phyloP scores from a whole-genome alignment of 2,888 invertebrate genomes.

The Tenthredo amoena region DNA sequence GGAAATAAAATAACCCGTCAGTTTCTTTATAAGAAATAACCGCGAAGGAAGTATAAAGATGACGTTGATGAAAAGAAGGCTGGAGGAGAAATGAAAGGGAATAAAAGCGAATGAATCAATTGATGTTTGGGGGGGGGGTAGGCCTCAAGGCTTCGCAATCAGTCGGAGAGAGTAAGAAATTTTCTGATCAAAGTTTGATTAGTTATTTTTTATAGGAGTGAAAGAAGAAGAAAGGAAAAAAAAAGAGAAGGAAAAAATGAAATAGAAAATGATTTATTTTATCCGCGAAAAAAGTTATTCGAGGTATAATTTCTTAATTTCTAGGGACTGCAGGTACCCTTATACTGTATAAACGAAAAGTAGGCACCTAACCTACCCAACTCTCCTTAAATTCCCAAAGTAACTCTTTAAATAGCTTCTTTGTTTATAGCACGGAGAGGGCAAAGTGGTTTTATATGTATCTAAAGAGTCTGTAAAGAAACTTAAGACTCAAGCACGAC shows the following conservation, averaged over 20 bases:
- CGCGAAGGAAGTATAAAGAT: background rate
- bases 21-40: background rate
- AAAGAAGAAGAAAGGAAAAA: background rate
- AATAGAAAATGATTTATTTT: background rate
- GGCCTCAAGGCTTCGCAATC: background rate
- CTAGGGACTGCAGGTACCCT: background rate
- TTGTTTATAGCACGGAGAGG: conserved; percentile 48
- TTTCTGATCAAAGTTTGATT: conserved; percentile 22
- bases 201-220: background rate
- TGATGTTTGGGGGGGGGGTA: background rate
- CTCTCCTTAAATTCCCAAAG: conserved; percentile 45
- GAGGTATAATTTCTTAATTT: background rate
- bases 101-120: conserved; percentile 32
- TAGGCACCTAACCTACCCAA: conserved; percentile 19
- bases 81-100: background rate
- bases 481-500: conserved; percentile 47
- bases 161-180: conserved; percentile 1
- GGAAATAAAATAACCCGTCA: background rate
- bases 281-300: background rate
- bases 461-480: conserved; percentile 50
- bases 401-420: conserved; percentile 52
- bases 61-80: background rate
- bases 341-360: conserved; percentile 15
- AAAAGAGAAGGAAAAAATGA: background rate
- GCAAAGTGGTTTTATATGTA: conserved; percentile 52